These are phyloP conservation scores for Drosophila nigromelanica DNA, from an alignment of 1,140 invertebrate genomes.

Conservation along the genomic window DNA sequence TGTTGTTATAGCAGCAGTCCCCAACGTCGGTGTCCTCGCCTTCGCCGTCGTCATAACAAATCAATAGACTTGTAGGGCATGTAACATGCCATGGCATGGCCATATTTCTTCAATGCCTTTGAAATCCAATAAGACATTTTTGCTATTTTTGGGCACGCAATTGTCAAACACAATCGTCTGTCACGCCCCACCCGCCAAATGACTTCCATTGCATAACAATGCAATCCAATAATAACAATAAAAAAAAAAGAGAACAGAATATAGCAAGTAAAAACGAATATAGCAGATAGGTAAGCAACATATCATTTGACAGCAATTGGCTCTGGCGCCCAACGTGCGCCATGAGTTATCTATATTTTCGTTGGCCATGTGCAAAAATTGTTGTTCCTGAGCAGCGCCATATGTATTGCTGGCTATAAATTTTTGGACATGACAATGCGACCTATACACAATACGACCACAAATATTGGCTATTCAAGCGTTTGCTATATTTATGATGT, in stretches of 20 bases:
- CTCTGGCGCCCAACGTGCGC: slow-evolving; percentile 39
- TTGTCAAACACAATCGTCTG: slow-evolving; percentile 47
- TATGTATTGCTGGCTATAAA: slow-evolving; percentile 53
- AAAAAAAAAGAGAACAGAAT: slow-evolving; percentile 8
- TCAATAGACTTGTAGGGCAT: slow-evolving; percentile 64
- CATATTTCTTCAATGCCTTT: slow-evolving; percentile 58
- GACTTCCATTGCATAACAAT: slow-evolving; percentile 68
- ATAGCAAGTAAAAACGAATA: slow-evolving; percentile 7
- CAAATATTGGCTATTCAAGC: slow-evolving; percentile 48
- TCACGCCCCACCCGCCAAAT: slow-evolving; percentile 18
- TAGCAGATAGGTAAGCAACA: slow-evolving; percentile 53
- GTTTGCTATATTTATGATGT: not conserved
- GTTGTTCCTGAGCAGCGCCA: slow-evolving; percentile 24
- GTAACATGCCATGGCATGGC: slow-evolving; percentile 31
- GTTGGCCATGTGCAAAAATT: slow-evolving; percentile 39
- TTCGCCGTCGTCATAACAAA: slow-evolving; percentile 64
- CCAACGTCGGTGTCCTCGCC: not conserved
- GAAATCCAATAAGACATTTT: slow-evolving; percentile 67
- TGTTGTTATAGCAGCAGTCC: slow-evolving; percentile 64
- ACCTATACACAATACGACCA: slow-evolving; percentile 46
- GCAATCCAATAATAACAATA: slow-evolving; percentile 61
- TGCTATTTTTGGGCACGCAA: slow-evolving; percentile 61
- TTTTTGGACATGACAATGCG: slow-evolving; percentile 47
- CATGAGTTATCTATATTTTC: slow-evolving; percentile 45
- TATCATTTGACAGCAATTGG: slow-evolving; percentile 72